phyloP scores from a whole-genome alignment of 2,797 vertebrate species.

The Hydrolagus colliei region DNA sequence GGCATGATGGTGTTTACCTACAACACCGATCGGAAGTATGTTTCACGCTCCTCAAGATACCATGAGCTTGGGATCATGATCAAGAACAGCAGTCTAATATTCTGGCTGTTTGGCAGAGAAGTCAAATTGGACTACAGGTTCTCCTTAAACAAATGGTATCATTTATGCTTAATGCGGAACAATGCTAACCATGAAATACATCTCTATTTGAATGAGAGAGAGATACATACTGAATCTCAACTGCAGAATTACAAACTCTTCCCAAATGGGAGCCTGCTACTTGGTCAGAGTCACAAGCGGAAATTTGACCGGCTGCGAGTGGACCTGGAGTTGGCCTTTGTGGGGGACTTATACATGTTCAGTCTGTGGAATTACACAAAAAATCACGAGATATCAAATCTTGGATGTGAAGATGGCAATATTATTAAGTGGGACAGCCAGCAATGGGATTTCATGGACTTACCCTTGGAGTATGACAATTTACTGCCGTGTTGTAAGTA shows the following conservation, averaged over 20 bases:
- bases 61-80: constrained; percentile 23
- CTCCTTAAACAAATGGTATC: neutral
- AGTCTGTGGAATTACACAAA: constrained; percentile 52
- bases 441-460: constrained; percentile 44
- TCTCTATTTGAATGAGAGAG: neutral
- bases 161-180: constrained; percentile 6
- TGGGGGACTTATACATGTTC: constrained; percentile 54
- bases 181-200: neutral
- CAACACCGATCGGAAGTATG: neutral
- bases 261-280: constrained; percentile 10
- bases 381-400: neutral
- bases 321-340: constrained; percentile 39
- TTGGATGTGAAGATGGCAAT: constrained; percentile 43
- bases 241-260: neutral
- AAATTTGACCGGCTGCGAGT: neutral
- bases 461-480: constrained; percentile 40
- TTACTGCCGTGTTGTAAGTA: constrained; percentile 36
- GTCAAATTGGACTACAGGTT: neutral
- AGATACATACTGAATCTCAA: neutral
- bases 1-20: constrained; percentile 14
- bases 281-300: neutral
- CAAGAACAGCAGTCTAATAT: neutral
- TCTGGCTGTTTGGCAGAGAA: neutral
- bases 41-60: fast-evolving
- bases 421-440: constrained; percentile 49